Conservation (phyloP, 2,888 invertebrate genomes). For the Caenorhabditis zanzibari region DNA sequence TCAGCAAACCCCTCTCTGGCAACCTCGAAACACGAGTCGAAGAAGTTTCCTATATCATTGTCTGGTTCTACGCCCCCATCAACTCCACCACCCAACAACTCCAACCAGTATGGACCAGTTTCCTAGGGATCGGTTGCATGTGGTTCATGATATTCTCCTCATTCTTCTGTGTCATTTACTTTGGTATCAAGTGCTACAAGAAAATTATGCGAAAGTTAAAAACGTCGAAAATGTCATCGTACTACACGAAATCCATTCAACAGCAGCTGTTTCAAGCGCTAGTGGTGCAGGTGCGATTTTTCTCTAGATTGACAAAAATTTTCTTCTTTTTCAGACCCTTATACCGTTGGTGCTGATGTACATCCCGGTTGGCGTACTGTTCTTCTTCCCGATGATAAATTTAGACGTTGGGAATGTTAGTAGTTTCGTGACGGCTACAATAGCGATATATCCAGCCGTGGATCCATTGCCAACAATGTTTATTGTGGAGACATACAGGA, state of each 20-base stretch:
- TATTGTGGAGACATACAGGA: slow-evolving; percentile 34
- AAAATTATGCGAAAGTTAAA: slow-evolving; percentile 1
- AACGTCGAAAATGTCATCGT: neutral
- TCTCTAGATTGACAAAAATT: neutral
- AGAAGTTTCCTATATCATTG: slow-evolving; percentile 14
- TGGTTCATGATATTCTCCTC: slow-evolving; percentile 39
- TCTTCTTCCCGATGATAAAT: slow-evolving; percentile 10
- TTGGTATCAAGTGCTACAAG: slow-evolving; percentile 19
- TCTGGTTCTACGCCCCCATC: slow-evolving; percentile 4
- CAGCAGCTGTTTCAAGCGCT: slow-evolving; percentile 39
- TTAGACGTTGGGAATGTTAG: neutral
- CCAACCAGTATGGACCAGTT: neutral
- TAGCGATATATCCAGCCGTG: slow-evolving; percentile 36
- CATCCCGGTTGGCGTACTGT: slow-evolving; percentile 14
- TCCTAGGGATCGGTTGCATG: slow-evolving; percentile 2
- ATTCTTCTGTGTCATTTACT: slow-evolving; percentile 3
- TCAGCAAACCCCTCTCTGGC: neutral
- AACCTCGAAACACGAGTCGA: neutral
- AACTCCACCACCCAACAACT: neutral
- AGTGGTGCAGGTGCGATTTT: slow-evolving; percentile 2
- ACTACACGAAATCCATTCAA: slow-evolving; percentile 11
- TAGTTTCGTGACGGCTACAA: slow-evolving; percentile 23
- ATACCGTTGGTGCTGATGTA: slow-evolving; percentile 40
- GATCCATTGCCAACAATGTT: slow-evolving; percentile 45
- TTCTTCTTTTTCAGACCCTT: neutral